Evolutionary conservation across 2,113 vertebrate species (phyloP).

Genomic region (Apaloderma vittatum): DNA sequence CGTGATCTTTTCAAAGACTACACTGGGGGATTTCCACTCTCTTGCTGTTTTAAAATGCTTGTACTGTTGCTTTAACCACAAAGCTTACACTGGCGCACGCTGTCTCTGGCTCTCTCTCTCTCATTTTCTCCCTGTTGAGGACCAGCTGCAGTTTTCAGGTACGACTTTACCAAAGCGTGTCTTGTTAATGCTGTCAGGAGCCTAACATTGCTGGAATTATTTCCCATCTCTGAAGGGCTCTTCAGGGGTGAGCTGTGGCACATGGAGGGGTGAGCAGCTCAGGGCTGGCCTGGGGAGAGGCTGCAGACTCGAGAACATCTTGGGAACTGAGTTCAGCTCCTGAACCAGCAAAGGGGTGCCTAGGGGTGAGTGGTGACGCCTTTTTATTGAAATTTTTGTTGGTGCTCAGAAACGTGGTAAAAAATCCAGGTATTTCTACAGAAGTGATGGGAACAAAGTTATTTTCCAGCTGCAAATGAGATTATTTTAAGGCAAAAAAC

Average conservation of each 20-base stretch:
- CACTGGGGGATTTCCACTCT: slow-evolving; percentile 63
- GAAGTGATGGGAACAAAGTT: background rate
- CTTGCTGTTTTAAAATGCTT: slow-evolving; percentile 46
- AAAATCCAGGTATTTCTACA: background rate
- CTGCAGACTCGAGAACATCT: background rate
- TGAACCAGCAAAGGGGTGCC: accelerated
- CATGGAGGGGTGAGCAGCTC: accelerated
- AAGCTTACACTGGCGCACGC: background rate
- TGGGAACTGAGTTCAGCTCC: background rate
- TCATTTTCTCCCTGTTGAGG: slow-evolving; percentile 37
- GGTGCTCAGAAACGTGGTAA: background rate
- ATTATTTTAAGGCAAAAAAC: background rate
- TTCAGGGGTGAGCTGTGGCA: background rate
- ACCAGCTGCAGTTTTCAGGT: slow-evolving; percentile 29
- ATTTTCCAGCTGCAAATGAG: background rate
- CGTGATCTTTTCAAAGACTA: slow-evolving; percentile 43
- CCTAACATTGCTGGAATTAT: background rate
- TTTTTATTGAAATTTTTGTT: background rate
- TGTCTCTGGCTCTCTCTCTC: background rate
- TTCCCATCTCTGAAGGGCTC: background rate
- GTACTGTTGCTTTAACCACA: slow-evolving; percentile 48
- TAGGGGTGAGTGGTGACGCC: background rate
- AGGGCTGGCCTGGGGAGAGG: background rate
- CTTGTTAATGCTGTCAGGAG: background rate
- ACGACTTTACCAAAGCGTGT: background rate